phyloP scores from a whole-genome alignment of 2,113 vertebrate genomes.

The Mesembrinibis cayennensis region DNA sequence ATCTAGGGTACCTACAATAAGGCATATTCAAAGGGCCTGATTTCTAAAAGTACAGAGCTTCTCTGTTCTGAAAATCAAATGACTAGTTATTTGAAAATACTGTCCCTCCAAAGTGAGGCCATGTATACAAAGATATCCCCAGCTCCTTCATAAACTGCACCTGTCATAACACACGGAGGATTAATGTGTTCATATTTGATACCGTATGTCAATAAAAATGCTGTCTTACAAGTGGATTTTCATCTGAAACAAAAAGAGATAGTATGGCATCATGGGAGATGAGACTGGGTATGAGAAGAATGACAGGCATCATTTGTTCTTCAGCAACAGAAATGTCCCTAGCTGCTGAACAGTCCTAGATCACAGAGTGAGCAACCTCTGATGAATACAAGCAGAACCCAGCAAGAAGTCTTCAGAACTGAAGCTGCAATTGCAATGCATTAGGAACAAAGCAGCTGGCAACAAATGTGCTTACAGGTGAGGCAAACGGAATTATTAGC shows the following conservation, averaged over 20 bases:
- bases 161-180: neutral
- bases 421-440: neutral
- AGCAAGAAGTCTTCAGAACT: neutral
- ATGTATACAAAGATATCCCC: neutral
- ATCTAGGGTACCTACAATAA: neutral
- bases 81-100: neutral
- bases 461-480: neutral
- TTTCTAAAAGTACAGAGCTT: neutral
- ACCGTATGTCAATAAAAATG: neutral
- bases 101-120: neutral
- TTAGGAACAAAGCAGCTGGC: neutral
- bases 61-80: neutral
- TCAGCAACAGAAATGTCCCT: rapidly evolving
- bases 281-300: neutral
- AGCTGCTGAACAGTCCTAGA: neutral
- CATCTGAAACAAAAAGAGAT: neutral
- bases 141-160: neutral
- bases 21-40: neutral
- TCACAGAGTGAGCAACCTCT: neutral
- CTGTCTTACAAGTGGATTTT: neutral
- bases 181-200: neutral
- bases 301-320: neutral
- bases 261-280: neutral
- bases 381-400: neutral
- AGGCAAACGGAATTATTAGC: neutral